Evolutionary conservation across 2,888 invertebrate genomes (phyloP), one percentile per base, ranked within the genome.

Genomic region (Noctua janthe): DNA sequence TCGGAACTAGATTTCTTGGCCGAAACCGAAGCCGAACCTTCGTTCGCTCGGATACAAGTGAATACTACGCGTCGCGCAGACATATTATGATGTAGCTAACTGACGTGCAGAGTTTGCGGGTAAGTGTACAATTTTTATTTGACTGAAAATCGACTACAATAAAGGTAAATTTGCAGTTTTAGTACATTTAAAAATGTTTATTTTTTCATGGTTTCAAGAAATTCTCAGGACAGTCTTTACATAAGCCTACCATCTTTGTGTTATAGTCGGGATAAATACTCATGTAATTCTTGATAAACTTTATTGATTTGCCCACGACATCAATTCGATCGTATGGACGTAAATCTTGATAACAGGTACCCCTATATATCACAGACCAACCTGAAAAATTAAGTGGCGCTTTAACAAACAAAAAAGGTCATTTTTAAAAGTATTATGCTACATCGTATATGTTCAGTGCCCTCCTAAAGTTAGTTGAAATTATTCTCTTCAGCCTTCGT

Each of bases 271-370:
- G 1, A 15, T 77, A 49, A 1, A 0, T 2, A 0, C 1, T 51
- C 39, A 76, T 51, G 15, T 51, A 51, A 0, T 4, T 0, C 4
- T 1, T 0, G 4, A 76, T 59, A 11, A 0, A 0, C 0, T 1
- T 0, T 35, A 1, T 23, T 73, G 17, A 23, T 13, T 0, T 15
- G 0, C 4, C 0, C 13, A 13, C 0, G 13, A 0, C 1, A 4
- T 0, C 0, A 0, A 0, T 0, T 15, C 13, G 75, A 10, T 7
- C 0, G 29, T 23, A 47, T 1, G 0, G 0, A 0, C 0, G 0
- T 10, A 81, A 10, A 0, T 13, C 0, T n/a, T 73, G 62, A 20
- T 13, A 62, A 23, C 82, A 83, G 0, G 0, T 0, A 1, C 82
- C 83, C 29, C 23, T 71, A 59, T 83, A 83, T 43, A 82, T 29